phyloP scores from a whole-genome alignment of 37 sponge, comb jelly and placozoan species.

The Ianthella basta region DNA sequence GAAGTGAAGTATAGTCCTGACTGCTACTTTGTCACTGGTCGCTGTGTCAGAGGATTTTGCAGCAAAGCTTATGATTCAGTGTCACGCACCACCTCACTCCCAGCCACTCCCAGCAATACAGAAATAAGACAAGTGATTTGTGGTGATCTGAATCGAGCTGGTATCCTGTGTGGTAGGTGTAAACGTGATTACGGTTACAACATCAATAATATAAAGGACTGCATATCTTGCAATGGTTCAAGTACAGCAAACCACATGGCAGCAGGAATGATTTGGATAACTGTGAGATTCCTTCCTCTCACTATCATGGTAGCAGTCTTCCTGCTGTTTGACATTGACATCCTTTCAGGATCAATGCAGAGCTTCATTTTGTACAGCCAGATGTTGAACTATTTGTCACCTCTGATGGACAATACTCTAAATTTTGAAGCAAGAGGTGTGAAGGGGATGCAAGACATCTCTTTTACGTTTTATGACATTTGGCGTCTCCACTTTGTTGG shows the following conservation, averaged over 20 bases:
- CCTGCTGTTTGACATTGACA: conserved; percentile 21
- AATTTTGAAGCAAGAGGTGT: background rate
- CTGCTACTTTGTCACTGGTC: background rate
- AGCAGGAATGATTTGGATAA: background rate
- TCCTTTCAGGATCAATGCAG: conserved; percentile 15
- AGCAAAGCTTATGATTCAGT: background rate
- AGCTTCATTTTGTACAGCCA: conserved; percentile 10
- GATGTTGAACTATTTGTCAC: background rate
- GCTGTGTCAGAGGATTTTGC: background rate
- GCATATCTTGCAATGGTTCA: background rate
- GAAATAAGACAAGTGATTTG: background rate
- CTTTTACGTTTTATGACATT: background rate
- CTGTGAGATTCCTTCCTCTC: background rate
- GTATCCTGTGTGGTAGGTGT: conserved; percentile 18
- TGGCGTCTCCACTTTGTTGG: background rate
- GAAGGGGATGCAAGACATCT: background rate
- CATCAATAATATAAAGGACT: background rate
- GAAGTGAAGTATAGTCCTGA: background rate
- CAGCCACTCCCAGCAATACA: background rate
- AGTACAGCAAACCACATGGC: background rate
- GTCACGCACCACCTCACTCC: background rate
- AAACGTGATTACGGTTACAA: conserved; percentile 1
- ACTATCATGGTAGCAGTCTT: conserved; percentile 1
- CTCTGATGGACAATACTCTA: background rate
- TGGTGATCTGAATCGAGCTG: background rate